phyloP scores from a whole-genome alignment of 37 sponge, comb jelly and placozoan genomes.

The Aphrocallistes beatrix region DNA sequence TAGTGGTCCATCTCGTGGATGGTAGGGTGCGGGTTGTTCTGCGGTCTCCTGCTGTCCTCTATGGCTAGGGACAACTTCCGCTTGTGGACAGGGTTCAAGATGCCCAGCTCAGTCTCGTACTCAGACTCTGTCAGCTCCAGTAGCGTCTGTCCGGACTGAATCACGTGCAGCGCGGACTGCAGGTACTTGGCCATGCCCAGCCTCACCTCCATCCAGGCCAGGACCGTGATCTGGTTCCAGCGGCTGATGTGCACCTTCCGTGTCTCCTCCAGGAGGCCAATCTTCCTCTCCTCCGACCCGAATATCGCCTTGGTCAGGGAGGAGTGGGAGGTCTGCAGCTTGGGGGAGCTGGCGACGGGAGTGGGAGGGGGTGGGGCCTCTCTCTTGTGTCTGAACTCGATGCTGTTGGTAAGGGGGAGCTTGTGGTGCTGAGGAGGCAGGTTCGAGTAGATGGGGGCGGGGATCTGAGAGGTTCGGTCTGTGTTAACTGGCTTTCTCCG shows the following conservation, averaged over 20 bases:
- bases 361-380: not conserved
- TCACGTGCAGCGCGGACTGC: not conserved
- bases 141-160: constrained; percentile 41
- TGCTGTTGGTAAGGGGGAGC: not conserved
- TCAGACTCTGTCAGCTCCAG: constrained; percentile 37
- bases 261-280: not conserved
- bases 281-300: not conserved
- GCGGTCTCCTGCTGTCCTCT: constrained; percentile 39
- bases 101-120: constrained; percentile 54
- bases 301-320: not conserved
- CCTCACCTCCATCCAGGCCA: not conserved
- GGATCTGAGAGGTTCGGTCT: not conserved
- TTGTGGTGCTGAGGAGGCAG: not conserved
- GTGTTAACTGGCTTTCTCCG: not conserved
- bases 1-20: constrained; percentile 53
- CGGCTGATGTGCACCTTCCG: not conserved
- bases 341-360: not conserved
- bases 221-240: not conserved
- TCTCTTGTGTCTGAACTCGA: not conserved
- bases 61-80: constrained; percentile 66
- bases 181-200: constrained; percentile 11
- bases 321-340: not conserved
- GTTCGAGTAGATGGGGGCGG: not conserved
- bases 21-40: constrained; percentile 42
- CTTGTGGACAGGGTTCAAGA: constrained; percentile 58